A percentile compares a stretch with the other conserved stretches of the same genome.
phyloP scores from a whole-genome alignment of 2,888 invertebrate species.

The Macrosoma leucophasiata region DNA sequence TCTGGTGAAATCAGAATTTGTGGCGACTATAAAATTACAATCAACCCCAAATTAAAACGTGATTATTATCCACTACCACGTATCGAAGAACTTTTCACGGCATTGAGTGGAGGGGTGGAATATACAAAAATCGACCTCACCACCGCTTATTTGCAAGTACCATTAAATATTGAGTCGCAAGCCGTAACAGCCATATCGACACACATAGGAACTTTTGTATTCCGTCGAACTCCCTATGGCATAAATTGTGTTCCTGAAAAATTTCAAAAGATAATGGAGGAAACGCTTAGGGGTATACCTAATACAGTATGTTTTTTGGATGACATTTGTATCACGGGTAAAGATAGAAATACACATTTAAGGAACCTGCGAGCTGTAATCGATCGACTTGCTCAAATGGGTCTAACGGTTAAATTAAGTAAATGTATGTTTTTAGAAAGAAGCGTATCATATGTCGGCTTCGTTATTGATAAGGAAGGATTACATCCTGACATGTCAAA shows the following conservation, averaged over 20 bases:
- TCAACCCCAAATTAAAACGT: constrained; percentile 22
- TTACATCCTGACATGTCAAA: constrained; percentile 17
- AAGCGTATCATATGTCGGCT: constrained; percentile 8
- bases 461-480: constrained; percentile 17
- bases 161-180: constrained; percentile 19
- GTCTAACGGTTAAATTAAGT: constrained; percentile 17
- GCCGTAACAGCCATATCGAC: constrained; percentile 24
- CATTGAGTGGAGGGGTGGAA: constrained; percentile 24
- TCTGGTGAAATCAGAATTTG: constrained; percentile 21
- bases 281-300: constrained; percentile 12
- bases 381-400: constrained; percentile 10
- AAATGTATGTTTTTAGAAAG: constrained; percentile 9
- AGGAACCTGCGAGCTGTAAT: constrained; percentile 15
- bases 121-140: constrained; percentile 29
- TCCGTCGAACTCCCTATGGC: constrained; percentile 23
- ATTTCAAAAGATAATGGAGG: constrained; percentile 25
- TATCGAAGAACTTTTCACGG: constrained; percentile 27
- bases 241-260: constrained; percentile 25
- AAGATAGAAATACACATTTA: constrained; percentile 7
- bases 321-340: constrained; percentile 22
- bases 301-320: constrained; percentile 19
- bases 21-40: constrained; percentile 25
- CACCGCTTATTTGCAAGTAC: constrained; percentile 26
- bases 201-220: constrained; percentile 25
- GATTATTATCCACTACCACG: constrained; percentile 24